phyloP scores from a whole-genome alignment of 37 sponge, comb jelly and placozoan genomes.

The Halisarca cf. caerulea region DNA sequence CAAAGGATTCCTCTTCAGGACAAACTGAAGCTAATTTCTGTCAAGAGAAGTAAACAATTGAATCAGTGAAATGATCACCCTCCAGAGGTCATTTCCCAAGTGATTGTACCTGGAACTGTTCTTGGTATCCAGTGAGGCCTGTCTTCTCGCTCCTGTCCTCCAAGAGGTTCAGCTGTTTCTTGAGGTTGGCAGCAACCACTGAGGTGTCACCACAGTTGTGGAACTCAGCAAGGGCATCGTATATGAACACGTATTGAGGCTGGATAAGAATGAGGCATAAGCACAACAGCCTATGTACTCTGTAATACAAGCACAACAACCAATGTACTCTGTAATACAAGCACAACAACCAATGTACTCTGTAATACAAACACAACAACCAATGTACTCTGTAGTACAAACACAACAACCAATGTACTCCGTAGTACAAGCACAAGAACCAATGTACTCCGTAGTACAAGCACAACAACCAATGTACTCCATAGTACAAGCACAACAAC shows the following conservation, averaged over 20 bases:
- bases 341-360: too few relatives aligned
- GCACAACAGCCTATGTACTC: not conserved
- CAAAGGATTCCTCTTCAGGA: conserved; percentile 66
- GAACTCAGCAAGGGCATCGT: conserved; percentile 76
- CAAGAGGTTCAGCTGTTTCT: conserved; percentile 33
- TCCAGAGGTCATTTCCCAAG: not conserved
- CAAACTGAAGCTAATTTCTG: conserved; percentile 37
- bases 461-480: too few relatives aligned
- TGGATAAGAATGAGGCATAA: not conserved
- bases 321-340: too few relatives aligned
- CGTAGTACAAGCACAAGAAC: too few relatives aligned
- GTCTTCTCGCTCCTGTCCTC: not conserved
- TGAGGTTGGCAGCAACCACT: conserved; percentile 30
- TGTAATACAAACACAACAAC: too few relatives aligned
- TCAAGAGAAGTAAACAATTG: not conserved
- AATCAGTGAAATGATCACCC: not conserved
- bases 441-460: too few relatives aligned
- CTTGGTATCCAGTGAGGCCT: conserved; percentile 33
- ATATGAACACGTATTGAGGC: conserved; percentile 81
- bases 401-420: too few relatives aligned
- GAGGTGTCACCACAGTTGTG: conserved; percentile 82
- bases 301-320: not conserved
- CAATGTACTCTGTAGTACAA: too few relatives aligned
- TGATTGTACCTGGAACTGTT: conserved; percentile 79
- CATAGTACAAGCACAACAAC: too few relatives aligned